Evolutionary conservation across 2,797 vertebrate genomes (phyloP).

Genomic region (Austrolebias charrua): DNA sequence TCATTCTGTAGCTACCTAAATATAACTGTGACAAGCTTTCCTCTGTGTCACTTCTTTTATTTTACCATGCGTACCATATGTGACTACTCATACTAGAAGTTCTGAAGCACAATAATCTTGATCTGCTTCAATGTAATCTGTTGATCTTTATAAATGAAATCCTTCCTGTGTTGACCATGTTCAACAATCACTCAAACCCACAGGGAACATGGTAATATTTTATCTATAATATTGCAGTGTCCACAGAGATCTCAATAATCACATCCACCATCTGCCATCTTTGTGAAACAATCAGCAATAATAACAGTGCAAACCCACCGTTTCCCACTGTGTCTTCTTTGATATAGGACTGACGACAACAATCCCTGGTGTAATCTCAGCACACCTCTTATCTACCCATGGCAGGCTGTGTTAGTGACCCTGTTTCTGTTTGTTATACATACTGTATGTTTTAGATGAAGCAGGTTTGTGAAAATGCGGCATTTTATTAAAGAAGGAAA

Average conservation of each 20-base stretch:
- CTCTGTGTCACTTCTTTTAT: neutral
- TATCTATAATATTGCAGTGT: constrained; percentile 15
- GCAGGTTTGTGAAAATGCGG: constrained; percentile 3
- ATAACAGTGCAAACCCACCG: constrained; percentile 26
- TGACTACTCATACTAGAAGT: neutral
- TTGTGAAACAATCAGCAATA: constrained; percentile 27
- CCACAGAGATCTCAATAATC: constrained; percentile 7
- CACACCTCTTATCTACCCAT: constrained; percentile 65
- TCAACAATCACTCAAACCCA: neutral
- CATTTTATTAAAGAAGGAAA: neutral
- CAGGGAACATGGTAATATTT: neutral
- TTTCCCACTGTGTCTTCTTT: constrained; percentile 41
- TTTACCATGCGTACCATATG: neutral
- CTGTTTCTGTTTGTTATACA: constrained; percentile 5
- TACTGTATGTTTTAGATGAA: neutral
- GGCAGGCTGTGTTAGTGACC: constrained; percentile 41
- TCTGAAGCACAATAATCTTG: neutral
- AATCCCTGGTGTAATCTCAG: constrained; percentile 58
- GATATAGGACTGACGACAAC: constrained; percentile 53
- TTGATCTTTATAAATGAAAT: constrained; percentile 3
- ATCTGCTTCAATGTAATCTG: neutral
- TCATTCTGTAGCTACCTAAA: neutral
- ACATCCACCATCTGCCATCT: constrained; percentile 20
- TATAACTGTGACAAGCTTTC: neutral
- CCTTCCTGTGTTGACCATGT: neutral